Percentiles rank a stretch among this genome's conserved stretches.
Conservation (phyloP, 1,140 invertebrate genomes). For the Zaprionus ornatus region DNA sequence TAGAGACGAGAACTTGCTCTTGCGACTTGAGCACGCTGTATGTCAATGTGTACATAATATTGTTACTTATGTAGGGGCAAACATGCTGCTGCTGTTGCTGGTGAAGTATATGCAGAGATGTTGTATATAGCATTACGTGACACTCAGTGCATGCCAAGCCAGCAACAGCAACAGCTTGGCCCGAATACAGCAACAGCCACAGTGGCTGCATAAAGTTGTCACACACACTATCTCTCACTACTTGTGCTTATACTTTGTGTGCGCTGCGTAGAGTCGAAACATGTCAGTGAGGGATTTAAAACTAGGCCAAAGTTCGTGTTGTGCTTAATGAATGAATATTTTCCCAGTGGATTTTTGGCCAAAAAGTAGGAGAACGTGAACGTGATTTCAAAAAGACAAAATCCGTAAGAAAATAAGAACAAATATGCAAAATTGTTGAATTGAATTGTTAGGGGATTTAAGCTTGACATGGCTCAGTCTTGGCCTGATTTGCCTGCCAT, state of each 20-base stretch:
- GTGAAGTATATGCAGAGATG: conserved; percentile 15
- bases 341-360: background rate
- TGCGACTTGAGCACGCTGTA: background rate
- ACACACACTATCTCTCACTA: background rate
- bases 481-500: background rate
- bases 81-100: background rate
- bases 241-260: background rate
- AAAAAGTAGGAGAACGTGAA: background rate
- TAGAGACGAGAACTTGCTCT: background rate
- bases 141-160: conserved; percentile 52
- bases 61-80: conserved; percentile 4
- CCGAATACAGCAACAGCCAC: conserved; percentile 25
- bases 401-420: background rate
- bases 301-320: conserved; percentile 42
- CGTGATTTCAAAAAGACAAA: conserved; percentile 19
- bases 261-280: conserved; percentile 1
- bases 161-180: conserved; percentile 62
- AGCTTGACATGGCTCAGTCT: background rate
- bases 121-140: conserved; percentile 61
- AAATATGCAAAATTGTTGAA: conserved; percentile 13
- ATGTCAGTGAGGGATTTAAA: conserved; percentile 28
- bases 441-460: background rate
- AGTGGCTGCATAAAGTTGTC: conserved; percentile 44
- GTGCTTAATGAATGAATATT: conserved; percentile 35
- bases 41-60: conserved; percentile 7